Conservation (phyloP, 2,888 invertebrate species). For the Cylindroiulus punctatus region DNA sequence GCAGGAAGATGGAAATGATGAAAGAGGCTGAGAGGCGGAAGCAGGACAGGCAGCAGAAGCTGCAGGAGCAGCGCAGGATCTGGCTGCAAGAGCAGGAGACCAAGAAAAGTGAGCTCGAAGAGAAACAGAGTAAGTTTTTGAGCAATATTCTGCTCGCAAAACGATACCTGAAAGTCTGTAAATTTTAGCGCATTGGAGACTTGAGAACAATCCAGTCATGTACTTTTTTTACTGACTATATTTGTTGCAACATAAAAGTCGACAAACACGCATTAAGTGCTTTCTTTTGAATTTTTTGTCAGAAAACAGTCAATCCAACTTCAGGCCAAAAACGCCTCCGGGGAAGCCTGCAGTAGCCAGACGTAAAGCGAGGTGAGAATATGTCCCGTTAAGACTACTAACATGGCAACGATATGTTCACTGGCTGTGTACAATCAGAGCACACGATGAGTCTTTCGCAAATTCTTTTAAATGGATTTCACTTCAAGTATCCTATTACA, state of each 20-base stretch:
- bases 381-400: no score
- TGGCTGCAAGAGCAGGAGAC: slow-evolving; percentile 52
- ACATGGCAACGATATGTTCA: no score
- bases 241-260: no score
- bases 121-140: slow-evolving; percentile 2
- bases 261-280: no score
- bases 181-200: not conserved
- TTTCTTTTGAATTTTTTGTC: not conserved
- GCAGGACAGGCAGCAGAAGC: slow-evolving; percentile 31
- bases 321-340: slow-evolving; percentile 48
- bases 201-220: not conserved
- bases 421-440: no score
- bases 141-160: no score
- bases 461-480: no score
- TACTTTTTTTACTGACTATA: no score
- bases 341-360: slow-evolving; percentile 19
- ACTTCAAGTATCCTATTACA: no score
- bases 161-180: not conserved
- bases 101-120: slow-evolving; percentile 44
- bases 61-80: slow-evolving; percentile 36
- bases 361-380: slow-evolving; percentile 19
- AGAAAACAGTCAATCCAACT: not conserved
- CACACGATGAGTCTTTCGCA: no score
- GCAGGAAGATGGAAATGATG: slow-evolving; percentile 55
- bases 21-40: slow-evolving; percentile 56